Percentiles rank a stretch among this genome's conserved stretches.
phyloP scores from a whole-genome alignment of 2,113 vertebrate species.

The Shinisaurus crocodilurus region DNA sequence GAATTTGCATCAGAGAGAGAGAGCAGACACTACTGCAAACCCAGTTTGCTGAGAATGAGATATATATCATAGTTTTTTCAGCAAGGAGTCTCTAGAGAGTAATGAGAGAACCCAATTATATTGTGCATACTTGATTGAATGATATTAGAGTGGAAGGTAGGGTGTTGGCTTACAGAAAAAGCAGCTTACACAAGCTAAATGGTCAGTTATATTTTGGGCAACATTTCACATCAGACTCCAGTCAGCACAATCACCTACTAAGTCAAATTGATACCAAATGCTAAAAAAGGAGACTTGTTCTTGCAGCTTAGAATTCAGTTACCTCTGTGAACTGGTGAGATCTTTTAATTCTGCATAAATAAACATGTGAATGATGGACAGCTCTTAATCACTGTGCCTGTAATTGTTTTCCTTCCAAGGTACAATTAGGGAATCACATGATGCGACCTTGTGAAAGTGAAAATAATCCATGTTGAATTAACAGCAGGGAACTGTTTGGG shows the following conservation, averaged over 20 bases:
- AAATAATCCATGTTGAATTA: background rate
- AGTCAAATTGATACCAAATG: slow-evolving; percentile 20
- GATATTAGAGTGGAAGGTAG: slow-evolving; percentile 37
- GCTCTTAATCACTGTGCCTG: background rate
- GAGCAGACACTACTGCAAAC: slow-evolving; percentile 16
- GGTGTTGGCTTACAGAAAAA: slow-evolving; percentile 2
- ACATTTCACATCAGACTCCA: slow-evolving; percentile 8
- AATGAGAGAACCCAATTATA: slow-evolving; percentile 42
- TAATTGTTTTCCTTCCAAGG: slow-evolving; percentile 30
- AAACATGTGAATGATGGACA: background rate
- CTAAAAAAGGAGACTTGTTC: slow-evolving; percentile 12
- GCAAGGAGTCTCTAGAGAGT: slow-evolving; percentile 26
- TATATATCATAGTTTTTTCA: background rate
- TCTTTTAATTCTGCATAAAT: background rate
- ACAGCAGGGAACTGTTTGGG: background rate
- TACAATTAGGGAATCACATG: slow-evolving; percentile 48
- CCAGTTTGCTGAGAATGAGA: slow-evolving; percentile 10
- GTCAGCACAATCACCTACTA: slow-evolving; percentile 7
- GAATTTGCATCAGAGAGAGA: background rate
- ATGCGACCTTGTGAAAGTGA: slow-evolving; percentile 17
- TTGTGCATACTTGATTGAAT: slow-evolving; percentile 44
- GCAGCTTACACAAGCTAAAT: slow-evolving; percentile 32
- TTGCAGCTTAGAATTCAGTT: slow-evolving; percentile 18
- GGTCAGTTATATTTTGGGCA: slow-evolving; percentile 32
- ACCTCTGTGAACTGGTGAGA: background rate